These are phyloP conservation scores for Zygaena filipendulae DNA, from an alignment of 2,888 invertebrate species.

Conservation along the genomic window DNA sequence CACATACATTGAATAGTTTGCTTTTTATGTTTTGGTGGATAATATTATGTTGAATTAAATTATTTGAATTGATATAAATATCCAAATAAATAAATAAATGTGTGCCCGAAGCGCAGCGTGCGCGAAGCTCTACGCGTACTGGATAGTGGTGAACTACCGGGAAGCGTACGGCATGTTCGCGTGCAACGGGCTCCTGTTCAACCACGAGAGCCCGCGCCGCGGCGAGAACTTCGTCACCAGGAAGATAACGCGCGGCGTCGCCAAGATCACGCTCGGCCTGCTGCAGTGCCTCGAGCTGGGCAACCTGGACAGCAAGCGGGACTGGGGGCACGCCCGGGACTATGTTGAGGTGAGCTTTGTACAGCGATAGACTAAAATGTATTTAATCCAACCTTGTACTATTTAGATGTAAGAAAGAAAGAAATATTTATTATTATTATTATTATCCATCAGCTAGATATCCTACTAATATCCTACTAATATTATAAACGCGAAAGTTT, in stretches of 20 bases:
- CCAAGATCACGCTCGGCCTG: slow-evolving; percentile 92
- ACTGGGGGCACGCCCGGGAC: slow-evolving; percentile 98
- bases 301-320: slow-evolving; percentile 93
- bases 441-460: neutral
- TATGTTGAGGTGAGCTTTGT: slow-evolving; percentile 88
- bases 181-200: slow-evolving; percentile 95
- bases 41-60: too few relatives aligned
- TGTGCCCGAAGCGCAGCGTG: too few relatives aligned
- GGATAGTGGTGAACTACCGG: slow-evolving; percentile 96
- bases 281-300: slow-evolving; percentile 90
- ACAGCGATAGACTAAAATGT: too few relatives aligned
- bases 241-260: slow-evolving; percentile 97
- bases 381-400: too few relatives aligned
- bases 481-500: too few relatives aligned
- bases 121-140: slow-evolving; percentile 95
- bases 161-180: slow-evolving; percentile 97
- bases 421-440: too few relatives aligned
- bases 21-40: too few relatives aligned
- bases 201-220: slow-evolving; percentile 94
- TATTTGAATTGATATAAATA: too few relatives aligned
- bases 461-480: too few relatives aligned
- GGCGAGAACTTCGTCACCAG: slow-evolving; percentile 99
- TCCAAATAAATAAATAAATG: too few relatives aligned
- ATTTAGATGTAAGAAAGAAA: too few relatives aligned
- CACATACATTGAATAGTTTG: too few relatives aligned